Evolutionary conservation across 2,888 invertebrate genomes (phyloP).

Genomic region (Drosophila algonquin): DNA sequence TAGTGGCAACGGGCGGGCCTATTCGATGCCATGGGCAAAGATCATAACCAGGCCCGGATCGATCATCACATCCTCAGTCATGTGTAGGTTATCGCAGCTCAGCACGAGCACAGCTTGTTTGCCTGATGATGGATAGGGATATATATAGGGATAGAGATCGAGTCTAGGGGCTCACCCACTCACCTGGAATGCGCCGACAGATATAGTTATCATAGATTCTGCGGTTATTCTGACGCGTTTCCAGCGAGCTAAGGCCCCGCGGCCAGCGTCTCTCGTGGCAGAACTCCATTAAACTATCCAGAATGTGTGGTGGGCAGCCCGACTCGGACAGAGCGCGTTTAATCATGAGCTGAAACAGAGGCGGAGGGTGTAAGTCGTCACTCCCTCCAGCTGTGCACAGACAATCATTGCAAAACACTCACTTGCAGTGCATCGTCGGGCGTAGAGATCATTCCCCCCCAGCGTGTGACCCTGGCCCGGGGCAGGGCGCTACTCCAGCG

Average conservation of each 20-base stretch:
- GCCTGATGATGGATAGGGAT: slow-evolving; percentile 87
- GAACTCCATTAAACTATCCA: slow-evolving; percentile 98
- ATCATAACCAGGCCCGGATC: slow-evolving; percentile 99
- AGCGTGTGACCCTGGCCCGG: slow-evolving; percentile 94
- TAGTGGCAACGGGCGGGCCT: slow-evolving; percentile 54
- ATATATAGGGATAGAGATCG: not conserved
- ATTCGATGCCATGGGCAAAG: slow-evolving; percentile 98
- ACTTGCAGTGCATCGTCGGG: slow-evolving; percentile 97
- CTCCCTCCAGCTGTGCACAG: not conserved
- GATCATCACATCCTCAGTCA: slow-evolving; percentile 97
- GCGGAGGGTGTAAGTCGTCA: not conserved
- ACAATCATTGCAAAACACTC: slow-evolving; percentile 39
- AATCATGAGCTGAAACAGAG: slow-evolving; percentile 91
- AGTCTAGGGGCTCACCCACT: slow-evolving; percentile 8
- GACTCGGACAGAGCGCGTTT: slow-evolving; percentile 96
- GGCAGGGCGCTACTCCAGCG: slow-evolving; percentile 94
- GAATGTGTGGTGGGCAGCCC: slow-evolving; percentile 96
- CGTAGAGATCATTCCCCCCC: slow-evolving; percentile 99
- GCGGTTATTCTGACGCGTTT: slow-evolving; percentile 96
- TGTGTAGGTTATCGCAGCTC: slow-evolving; percentile 96
- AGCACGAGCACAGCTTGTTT: slow-evolving; percentile 98
- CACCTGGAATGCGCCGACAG: slow-evolving; percentile 95
- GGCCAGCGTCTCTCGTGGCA: slow-evolving; percentile 98
- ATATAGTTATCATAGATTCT: slow-evolving; percentile 96
- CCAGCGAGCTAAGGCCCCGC: slow-evolving; percentile 94